Evolutionary conservation across 2,113 vertebrate species (phyloP).

Genomic region (Ciconia maguari): DNA sequence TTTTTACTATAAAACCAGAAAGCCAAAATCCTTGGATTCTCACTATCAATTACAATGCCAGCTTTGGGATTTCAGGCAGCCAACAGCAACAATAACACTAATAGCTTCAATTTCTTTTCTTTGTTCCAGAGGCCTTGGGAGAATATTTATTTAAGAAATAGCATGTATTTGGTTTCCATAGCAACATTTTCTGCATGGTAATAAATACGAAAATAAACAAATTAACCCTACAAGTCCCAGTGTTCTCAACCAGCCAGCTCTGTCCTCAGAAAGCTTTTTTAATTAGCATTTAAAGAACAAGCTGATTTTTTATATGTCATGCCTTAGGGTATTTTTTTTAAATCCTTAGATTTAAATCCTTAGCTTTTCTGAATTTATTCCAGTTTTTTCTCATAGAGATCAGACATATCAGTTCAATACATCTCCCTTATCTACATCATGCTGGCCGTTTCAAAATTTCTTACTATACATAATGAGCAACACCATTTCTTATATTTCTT

Average conservation of each 20-base stretch:
- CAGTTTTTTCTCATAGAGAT: background rate
- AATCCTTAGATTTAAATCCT: background rate
- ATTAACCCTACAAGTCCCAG: background rate
- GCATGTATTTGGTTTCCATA: background rate
- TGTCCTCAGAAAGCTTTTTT: background rate
- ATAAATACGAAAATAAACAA: background rate
- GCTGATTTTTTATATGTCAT: background rate
- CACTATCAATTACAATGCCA: background rate
- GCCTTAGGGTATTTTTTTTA: background rate
- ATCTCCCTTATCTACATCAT: background rate
- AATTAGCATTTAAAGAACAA: background rate
- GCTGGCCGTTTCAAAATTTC: background rate
- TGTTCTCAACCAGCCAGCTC: background rate
- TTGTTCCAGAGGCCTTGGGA: background rate
- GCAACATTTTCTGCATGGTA: background rate
- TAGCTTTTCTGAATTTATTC: background rate
- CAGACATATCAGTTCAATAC: background rate
- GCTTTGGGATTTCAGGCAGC: background rate
- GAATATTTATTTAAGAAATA: conserved; percentile 10
- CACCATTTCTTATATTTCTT: background rate
- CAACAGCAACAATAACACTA: background rate
- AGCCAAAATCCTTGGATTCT: background rate
- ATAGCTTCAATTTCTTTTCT: background rate
- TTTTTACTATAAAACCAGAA: background rate
- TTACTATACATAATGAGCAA: background rate